Base-by-base conservation (phyloP, 2,113 vertebrate species). In the Hippopotamus amphibius region DNA sequence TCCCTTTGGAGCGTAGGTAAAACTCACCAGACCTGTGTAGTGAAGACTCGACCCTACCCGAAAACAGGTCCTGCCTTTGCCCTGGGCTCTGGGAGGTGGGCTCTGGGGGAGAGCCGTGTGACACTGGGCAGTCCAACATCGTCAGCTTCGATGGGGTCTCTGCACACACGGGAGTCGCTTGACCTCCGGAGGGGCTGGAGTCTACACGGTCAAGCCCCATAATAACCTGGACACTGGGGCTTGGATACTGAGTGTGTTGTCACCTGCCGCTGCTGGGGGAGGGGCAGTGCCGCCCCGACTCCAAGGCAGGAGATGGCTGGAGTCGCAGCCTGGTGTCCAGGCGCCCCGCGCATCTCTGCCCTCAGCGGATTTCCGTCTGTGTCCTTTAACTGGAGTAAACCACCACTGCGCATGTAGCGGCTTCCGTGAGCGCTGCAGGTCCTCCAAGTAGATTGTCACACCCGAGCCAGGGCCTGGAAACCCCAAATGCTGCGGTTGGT, bases 281-380 rank as follows among this genome's bases (percentile, higher is more conserved):
- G 61, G 33, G 30, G 30, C 50, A 57, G n/a, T 5, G 14, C n/a
- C n/a, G 3, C 30, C 55, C 69, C 21, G 7, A 61, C 7, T 3
- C 41, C 0, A 0, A 0, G 83, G 81, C 43, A 26, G 22, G 4
- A 33, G 43, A 37, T 0, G 0, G 3, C 46, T 1, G 9, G 69
- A n/a, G 1, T 10, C 7, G 4, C 55, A 0, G 3, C 37, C 17
- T 33, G 33, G 7, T 41, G 33, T 50, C 55, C 0, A 2, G 1
- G 37, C 10, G 19, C 33, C 8, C 24, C 4, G 1, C 6, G 26
- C 0, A 1, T 12, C 57, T 65, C 68, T 76, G 53, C 48, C 46
- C n/a, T 66, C 1, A 19, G 43, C n/a, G 1, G 17, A 17, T 30
- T 65, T 65, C 1, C 48, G 9, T 3, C 17, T 4, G 17, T 6